These are phyloP conservation scores for Chamaetylas fuelleborni DNA, from an alignment of 2,113 vertebrate genomes.

Conservation along the genomic window DNA sequence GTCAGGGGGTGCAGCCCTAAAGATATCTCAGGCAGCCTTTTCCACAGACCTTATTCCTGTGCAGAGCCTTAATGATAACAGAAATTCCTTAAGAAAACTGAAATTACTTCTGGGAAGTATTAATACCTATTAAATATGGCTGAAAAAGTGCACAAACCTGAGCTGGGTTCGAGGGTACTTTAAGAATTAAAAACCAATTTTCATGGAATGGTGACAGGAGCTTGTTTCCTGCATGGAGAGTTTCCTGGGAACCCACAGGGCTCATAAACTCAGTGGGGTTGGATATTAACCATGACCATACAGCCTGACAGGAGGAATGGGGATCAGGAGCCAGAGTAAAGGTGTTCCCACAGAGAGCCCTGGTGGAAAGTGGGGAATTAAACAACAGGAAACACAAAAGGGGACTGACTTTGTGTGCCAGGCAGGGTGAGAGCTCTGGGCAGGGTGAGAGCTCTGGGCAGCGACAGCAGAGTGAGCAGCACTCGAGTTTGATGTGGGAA, in stretches of 20 bases:
- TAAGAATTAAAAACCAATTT: not conserved
- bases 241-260: not conserved
- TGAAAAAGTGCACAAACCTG: not conserved
- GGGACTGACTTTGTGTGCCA: accelerated
- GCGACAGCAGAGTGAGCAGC: not conserved
- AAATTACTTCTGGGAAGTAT: not conserved
- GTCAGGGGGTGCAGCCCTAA: not conserved
- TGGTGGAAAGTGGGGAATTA: not conserved
- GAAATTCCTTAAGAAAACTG: not conserved
- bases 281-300: not conserved
- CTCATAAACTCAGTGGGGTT: not conserved
- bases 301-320: not conserved
- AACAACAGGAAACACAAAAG: not conserved
- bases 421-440: not conserved
- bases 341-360: not conserved
- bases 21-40: not conserved
- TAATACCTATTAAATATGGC: not conserved
- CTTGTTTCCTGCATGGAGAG: not conserved
- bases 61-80: not conserved
- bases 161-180: not conserved
- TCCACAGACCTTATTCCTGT: not conserved
- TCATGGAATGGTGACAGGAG: not conserved
- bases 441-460: no score
- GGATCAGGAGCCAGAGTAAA: not conserved
- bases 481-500: accelerated